Evolutionary conservation across 2,113 vertebrate genomes (phyloP), one percentile per base, ranked within the genome.

Genomic region (Stigmatopora argus): DNA sequence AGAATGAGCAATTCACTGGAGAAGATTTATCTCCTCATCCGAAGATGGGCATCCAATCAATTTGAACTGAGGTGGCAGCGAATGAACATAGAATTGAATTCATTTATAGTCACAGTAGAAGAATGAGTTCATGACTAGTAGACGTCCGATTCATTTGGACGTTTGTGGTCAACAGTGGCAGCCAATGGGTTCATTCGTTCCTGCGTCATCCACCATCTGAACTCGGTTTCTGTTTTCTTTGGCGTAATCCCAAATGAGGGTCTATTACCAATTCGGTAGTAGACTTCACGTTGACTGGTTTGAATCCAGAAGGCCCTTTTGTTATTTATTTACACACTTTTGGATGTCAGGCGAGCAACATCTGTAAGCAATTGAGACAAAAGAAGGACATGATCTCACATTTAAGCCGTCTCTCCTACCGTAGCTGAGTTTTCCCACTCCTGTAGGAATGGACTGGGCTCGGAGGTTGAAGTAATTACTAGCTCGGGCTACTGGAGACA

Each of bases 261-360:
- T 74, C 82, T 77, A 71, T 75, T 74, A 59, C 72, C 70, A 70
- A 70, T 81, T 81, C 78, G 56, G 72, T 66, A 81, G 83, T 78
- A 80, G 75, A 83, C 82, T 85, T 88, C 61, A 72, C 69, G 82
- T 89, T 85, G 80, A 77, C 75, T 83, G 78, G 63, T 84, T 74
- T 62, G 48, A 67, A 74, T 77, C 84, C 77, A 70, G 83, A 48
- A 59, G 47, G 53, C 45, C 57, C 79, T 19, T 34, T 57, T 56
- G 10, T 11, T 59, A 41, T 59, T 59, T 85, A 82, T 90, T 88
- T 85, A 84, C 78, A 78, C 61, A 74, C 66, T 65, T 69, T 65
- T 61, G 72, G 71, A 74, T 85, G 74, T 74, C 70, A 84, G 78
- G 67, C 21, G 53, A 72, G 64, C 45, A 75, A 89, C 86, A 90